These are phyloP conservation scores for Acrobeloides nanus DNA, from an alignment of 2,888 invertebrate species.

Conservation along the genomic window DNA sequence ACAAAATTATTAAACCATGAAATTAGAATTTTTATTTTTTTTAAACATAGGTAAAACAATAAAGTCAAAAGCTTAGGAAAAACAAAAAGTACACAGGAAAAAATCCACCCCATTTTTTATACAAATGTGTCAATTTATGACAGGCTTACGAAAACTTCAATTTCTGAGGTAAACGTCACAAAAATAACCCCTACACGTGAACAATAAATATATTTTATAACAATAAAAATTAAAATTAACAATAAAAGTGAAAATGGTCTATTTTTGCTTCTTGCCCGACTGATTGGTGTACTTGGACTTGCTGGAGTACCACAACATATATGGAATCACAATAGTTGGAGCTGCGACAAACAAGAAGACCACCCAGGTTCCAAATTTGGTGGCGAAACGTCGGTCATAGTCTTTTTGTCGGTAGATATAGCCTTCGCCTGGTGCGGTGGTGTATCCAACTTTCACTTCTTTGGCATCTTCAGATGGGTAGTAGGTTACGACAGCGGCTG, in stretches of 20 bases:
- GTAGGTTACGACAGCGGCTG: slow-evolving; percentile 85
- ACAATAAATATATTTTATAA: too few relatives aligned
- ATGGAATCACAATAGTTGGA: slow-evolving; percentile 26
- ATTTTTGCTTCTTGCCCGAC: slow-evolving; percentile 16
- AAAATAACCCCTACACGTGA: too few relatives aligned
- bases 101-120: too few relatives aligned
- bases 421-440: slow-evolving; percentile 86
- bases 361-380: slow-evolving; percentile 74
- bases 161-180: too few relatives aligned
- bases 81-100: too few relatives aligned
- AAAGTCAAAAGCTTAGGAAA: too few relatives aligned
- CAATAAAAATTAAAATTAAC: too few relatives aligned
- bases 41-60: too few relatives aligned
- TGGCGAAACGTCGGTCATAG: slow-evolving; percentile 54
- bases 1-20: too few relatives aligned
- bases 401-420: slow-evolving; percentile 50
- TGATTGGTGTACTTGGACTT: slow-evolving; percentile 8
- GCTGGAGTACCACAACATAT: slow-evolving; percentile 14
- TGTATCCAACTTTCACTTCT: slow-evolving; percentile 59
- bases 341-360: slow-evolving; percentile 78
- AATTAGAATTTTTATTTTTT: too few relatives aligned
- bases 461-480: slow-evolving; percentile 67
- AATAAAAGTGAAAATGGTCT: slow-evolving; percentile 10
- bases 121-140: too few relatives aligned
- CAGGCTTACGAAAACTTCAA: too few relatives aligned